A percentile compares a stretch with the other conserved stretches of the same genome.
These are phyloP conservation scores for Agapostemon virescens DNA, from an alignment of 2,888 invertebrate species.

Conservation along the genomic window DNA sequence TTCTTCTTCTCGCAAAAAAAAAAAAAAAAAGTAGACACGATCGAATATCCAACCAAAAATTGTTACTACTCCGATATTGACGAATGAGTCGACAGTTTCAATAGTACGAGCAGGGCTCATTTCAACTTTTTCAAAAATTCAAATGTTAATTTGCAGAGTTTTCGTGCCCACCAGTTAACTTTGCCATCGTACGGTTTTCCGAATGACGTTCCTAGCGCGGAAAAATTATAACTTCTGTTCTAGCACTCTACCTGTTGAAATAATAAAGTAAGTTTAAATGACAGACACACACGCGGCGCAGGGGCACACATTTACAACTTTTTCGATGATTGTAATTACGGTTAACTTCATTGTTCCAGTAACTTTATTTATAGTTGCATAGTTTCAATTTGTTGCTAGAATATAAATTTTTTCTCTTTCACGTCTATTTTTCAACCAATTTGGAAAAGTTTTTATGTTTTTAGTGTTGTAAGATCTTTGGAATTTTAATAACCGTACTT, in stretches of 20 bases:
- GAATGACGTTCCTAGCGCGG: not conserved
- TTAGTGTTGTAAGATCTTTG: too few species aligned
- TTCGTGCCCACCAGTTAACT: not conserved
- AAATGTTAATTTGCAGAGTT: constrained; percentile 12
- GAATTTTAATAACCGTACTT: too few species aligned
- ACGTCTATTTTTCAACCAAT: too few species aligned
- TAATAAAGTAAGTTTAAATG: not conserved
- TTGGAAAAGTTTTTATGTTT: too few species aligned
- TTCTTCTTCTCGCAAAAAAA: not conserved
- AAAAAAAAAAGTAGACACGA: not conserved
- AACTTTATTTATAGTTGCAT: not conserved
- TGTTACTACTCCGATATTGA: not conserved
- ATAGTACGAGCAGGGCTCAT: not conserved
- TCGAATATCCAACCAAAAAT: not conserved
- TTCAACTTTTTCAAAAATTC: constrained; percentile 17
- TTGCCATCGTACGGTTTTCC: not conserved
- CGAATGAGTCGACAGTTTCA: not conserved
- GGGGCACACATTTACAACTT: too few species aligned
- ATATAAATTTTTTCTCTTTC: too few species aligned
- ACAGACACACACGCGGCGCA: not conserved
- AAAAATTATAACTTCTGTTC: not conserved
- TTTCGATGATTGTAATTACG: too few species aligned
- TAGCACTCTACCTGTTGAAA: not conserved
- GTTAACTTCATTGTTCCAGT: not conserved
- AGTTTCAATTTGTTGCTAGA: too few species aligned